A percentile compares a stretch with the other conserved stretches of the same genome.
Evolutionary conservation across 2,113 vertebrate species (phyloP).

Genomic region (Dasyornis broadbenti): DNA sequence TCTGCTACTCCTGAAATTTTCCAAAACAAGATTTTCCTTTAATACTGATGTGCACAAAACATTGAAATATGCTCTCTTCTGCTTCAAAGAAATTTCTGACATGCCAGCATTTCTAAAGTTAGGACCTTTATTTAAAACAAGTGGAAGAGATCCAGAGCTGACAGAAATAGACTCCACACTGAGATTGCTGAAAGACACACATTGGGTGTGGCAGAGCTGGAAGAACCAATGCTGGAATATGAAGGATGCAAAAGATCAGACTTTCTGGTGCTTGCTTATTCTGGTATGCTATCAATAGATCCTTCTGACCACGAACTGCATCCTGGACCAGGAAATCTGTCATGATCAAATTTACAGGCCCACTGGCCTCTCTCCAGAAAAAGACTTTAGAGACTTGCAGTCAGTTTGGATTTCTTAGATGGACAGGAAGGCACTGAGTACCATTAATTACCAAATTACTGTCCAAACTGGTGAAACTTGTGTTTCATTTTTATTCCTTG

Average conservation of each 20-base stretch:
- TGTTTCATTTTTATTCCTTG: not conserved
- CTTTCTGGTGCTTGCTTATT: not conserved
- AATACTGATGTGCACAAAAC: not conserved
- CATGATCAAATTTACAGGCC: not conserved
- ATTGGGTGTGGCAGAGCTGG: not conserved
- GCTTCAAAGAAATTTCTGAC: not conserved
- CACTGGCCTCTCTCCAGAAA: not conserved
- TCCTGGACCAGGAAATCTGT: not conserved
- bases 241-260: not conserved
- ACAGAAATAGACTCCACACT: not conserved
- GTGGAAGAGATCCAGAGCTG: not conserved
- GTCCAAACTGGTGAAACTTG: not conserved
- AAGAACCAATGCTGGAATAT: not conserved
- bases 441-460: not conserved
- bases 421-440: not conserved
- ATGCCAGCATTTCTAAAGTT: not conserved
- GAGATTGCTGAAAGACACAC: not conserved
- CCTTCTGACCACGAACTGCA: not conserved
- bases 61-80: not conserved
- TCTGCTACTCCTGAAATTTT: not conserved
- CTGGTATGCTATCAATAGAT: not conserved
- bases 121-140: not conserved
- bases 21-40: not conserved
- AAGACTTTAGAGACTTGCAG: not conserved
- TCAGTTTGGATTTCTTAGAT: not conserved